Percentiles rank a stretch among this genome's conserved stretches.
Evolutionary conservation across 2,888 invertebrate genomes (phyloP).

Genomic region (Erannis defoliaria): DNA sequence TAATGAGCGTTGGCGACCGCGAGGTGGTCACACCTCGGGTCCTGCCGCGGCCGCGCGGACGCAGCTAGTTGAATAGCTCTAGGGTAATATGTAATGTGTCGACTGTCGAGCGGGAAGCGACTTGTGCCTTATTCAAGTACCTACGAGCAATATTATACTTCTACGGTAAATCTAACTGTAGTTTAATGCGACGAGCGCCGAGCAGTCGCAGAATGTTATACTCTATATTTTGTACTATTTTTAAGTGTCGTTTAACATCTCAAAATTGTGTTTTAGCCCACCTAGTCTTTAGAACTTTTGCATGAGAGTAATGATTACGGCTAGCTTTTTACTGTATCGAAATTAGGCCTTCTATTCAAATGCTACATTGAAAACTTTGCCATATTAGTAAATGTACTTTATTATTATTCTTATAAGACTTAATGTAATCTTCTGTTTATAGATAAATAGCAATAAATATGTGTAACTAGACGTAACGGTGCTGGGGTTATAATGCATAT

Average conservation of each 20-base stretch:
- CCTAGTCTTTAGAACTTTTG: constrained; percentile 81
- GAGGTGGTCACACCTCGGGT: constrained; percentile 44
- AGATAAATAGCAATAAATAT: constrained; percentile 70
- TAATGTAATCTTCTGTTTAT: constrained; percentile 76
- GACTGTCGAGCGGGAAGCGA: constrained; percentile 45
- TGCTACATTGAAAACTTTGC: constrained; percentile 87
- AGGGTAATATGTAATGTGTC: constrained; percentile 47
- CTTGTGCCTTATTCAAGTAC: constrained; percentile 59
- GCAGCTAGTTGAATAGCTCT: constrained; percentile 53
- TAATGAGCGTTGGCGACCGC: constrained; percentile 75
- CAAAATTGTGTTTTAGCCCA: constrained; percentile 79
- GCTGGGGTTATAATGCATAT: constrained; percentile 83
- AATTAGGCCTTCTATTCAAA: constrained; percentile 77
- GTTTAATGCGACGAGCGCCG: constrained; percentile 47
- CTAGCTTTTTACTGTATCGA: constrained; percentile 71
- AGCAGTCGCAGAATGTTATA: constrained; percentile 49
- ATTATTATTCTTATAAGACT: constrained; percentile 79
- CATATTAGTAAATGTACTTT: constrained; percentile 84
- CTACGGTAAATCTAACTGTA: constrained; percentile 53
- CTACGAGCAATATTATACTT: constrained; percentile 56
- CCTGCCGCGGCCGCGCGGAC: too few species aligned
- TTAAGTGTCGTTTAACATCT: constrained; percentile 53
- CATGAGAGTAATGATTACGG: constrained; percentile 68
- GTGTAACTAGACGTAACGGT: constrained; percentile 83
- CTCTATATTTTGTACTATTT: constrained; percentile 50